phyloP scores from a whole-genome alignment of 2,888 invertebrate genomes.

The Drosophila atripex region DNA sequence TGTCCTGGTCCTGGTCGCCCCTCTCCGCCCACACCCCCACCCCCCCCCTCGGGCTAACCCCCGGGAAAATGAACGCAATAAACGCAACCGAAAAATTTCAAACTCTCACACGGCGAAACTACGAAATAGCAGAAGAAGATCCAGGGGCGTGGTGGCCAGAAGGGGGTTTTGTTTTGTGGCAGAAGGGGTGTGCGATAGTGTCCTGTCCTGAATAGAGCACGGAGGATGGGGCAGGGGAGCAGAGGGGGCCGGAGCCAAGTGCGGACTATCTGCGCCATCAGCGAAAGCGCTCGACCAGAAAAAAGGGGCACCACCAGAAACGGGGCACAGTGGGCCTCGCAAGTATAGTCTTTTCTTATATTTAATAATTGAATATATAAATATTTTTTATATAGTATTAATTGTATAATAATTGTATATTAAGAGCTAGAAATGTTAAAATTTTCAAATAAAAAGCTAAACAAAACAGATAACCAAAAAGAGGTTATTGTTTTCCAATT shows the following conservation, averaged over 20 bases:
- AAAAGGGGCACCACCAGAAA: conserved; percentile 34
- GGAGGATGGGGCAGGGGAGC: too few relatives aligned
- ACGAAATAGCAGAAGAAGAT: conserved; percentile 25
- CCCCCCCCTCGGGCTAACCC: conserved; percentile 12
- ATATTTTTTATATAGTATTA: not conserved
- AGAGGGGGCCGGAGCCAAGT: conserved; percentile 8
- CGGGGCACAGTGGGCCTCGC: conserved; percentile 21
- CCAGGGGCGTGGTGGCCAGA: conserved; percentile 9
- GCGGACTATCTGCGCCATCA: conserved; percentile 50
- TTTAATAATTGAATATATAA: not conserved
- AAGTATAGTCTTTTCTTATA: conserved; percentile 1
- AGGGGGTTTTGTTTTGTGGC: not conserved
- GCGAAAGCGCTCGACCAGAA: conserved; percentile 68
- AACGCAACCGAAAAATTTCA: conserved; percentile 76
- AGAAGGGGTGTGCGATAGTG: conserved; percentile 44
- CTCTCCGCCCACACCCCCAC: conserved; percentile 8
- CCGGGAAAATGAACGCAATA: conserved; percentile 75
- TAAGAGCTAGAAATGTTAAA: too few relatives aligned
- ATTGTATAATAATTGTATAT: too few relatives aligned
- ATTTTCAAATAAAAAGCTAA: too few relatives aligned
- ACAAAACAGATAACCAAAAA: too few relatives aligned
- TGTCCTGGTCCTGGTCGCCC: conserved; percentile 5
- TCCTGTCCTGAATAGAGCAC: conserved; percentile 32
- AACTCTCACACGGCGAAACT: conserved; percentile 61
- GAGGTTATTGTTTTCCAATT: too few relatives aligned